Percentiles rank a stretch among this genome's conserved stretches.
These are phyloP conservation scores for Hemitrygon akajei DNA, from an alignment of 2,797 vertebrate species.

Conservation along the genomic window DNA sequence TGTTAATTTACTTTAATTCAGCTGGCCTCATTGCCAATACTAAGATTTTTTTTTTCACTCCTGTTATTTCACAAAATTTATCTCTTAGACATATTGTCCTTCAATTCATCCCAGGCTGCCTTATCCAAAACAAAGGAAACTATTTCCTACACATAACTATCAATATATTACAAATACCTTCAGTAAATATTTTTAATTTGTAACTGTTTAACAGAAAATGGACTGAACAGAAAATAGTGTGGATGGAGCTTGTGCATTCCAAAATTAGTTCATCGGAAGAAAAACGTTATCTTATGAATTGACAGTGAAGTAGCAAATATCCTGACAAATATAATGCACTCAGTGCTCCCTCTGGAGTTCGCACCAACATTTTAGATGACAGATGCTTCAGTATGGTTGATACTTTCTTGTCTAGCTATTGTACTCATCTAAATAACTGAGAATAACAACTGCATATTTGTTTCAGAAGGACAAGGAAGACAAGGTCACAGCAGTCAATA, in stretches of 20 bases:
- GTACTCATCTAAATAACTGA: constrained; percentile 18
- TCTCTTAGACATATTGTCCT: not conserved
- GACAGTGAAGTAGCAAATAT: not conserved
- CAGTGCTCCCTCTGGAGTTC: not conserved
- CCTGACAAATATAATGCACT: not conserved
- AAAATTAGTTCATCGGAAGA: not conserved
- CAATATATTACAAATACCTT: not conserved
- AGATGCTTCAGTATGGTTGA: constrained; percentile 16
- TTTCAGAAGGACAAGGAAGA: not conserved
- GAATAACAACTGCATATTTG: not conserved
- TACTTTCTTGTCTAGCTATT: not conserved
- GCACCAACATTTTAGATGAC: constrained; percentile 5
- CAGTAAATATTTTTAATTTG: constrained; percentile 3
- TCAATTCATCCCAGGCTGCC: not conserved
- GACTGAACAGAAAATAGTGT: not conserved
- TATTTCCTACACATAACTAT: not conserved
- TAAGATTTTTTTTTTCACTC: not conserved
- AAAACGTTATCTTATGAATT: not conserved
- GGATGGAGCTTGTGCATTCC: not conserved
- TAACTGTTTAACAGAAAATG: not conserved
- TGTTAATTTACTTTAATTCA: not conserved
- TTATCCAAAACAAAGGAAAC: not conserved
- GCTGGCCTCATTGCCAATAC: not conserved
- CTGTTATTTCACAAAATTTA: not conserved
- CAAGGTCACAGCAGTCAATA: not conserved